phyloP scores from a whole-genome alignment of 2,113 vertebrate species.

The Cygnus buccinator region DNA sequence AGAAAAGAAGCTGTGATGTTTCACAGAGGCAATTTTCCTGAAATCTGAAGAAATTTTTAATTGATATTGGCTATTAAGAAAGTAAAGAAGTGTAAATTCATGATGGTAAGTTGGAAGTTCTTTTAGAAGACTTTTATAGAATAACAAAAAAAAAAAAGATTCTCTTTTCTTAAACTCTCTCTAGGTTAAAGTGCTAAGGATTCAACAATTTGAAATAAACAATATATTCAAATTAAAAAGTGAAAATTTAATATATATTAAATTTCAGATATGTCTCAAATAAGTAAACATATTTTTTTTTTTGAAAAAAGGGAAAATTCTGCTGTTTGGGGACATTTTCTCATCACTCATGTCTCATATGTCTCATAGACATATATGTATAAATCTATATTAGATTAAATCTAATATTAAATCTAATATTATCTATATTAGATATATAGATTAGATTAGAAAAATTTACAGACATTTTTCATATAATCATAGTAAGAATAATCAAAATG shows the following conservation, averaged over 20 bases:
- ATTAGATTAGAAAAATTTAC: neutral
- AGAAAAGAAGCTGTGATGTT: neutral
- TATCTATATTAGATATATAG: too few species aligned
- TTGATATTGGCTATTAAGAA: neutral
- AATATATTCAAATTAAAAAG: neutral
- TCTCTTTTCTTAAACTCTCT: neutral
- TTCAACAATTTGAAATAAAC: neutral
- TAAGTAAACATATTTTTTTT: neutral
- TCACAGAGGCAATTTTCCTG: neutral
- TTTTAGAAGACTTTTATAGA: neutral
- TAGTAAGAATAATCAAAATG: neutral
- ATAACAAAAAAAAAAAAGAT: neutral
- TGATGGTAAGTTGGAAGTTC: neutral
- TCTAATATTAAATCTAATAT: too few species aligned
- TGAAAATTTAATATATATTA: neutral
- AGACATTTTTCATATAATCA: neutral
- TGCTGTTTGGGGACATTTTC: neutral
- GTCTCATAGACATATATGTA: too few species aligned
- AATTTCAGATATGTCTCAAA: neutral
- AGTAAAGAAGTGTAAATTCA: neutral
- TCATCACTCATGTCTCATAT: too few species aligned
- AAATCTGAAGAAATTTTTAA: neutral
- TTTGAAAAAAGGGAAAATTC: neutral
- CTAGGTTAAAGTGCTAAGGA: neutral
- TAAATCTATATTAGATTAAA: neutral